Conservation (phyloP, 2,888 invertebrate genomes). For the Platycheirus rosarum region DNA sequence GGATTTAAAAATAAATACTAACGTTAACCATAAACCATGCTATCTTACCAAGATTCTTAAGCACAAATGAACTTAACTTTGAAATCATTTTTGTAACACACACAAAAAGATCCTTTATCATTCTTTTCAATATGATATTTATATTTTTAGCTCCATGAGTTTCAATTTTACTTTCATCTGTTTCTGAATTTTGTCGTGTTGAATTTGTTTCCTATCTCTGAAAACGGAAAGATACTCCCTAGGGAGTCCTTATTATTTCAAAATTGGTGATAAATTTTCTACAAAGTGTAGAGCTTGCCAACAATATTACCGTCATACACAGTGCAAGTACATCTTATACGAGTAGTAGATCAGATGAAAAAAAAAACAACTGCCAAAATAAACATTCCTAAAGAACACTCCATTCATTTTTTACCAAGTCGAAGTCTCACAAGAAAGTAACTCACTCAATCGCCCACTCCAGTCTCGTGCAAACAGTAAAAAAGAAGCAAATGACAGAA, state of each 20-base stretch:
- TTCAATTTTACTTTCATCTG: constrained; percentile 30
- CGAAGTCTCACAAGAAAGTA: constrained; percentile 18
- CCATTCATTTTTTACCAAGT: constrained; percentile 22
- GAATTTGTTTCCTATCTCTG: constrained; percentile 37
- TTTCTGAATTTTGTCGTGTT: constrained; percentile 36
- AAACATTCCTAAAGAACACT: constrained; percentile 37
- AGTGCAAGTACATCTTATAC: background rate
- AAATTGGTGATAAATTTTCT: constrained; percentile 72
- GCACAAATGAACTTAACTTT: too few species aligned
- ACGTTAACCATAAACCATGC: too few species aligned
- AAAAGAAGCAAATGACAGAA: constrained; percentile 55
- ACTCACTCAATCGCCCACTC: constrained; percentile 34
- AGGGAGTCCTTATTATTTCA: constrained; percentile 66
- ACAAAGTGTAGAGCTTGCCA: constrained; percentile 67
- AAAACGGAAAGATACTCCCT: constrained; percentile 46
- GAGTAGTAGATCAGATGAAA: background rate
- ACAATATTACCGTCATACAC: constrained; percentile 54
- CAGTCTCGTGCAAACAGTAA: background rate
- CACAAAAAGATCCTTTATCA: too few species aligned
- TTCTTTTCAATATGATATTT: constrained; percentile 15
- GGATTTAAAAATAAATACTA: too few species aligned
- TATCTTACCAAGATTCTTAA: too few species aligned
- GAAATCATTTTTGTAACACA: too few species aligned
- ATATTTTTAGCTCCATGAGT: background rate
- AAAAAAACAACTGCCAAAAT: constrained; percentile 48